phyloP scores from a whole-genome alignment of 2,113 vertebrate genomes.

The Siphamia tubifer region DNA sequence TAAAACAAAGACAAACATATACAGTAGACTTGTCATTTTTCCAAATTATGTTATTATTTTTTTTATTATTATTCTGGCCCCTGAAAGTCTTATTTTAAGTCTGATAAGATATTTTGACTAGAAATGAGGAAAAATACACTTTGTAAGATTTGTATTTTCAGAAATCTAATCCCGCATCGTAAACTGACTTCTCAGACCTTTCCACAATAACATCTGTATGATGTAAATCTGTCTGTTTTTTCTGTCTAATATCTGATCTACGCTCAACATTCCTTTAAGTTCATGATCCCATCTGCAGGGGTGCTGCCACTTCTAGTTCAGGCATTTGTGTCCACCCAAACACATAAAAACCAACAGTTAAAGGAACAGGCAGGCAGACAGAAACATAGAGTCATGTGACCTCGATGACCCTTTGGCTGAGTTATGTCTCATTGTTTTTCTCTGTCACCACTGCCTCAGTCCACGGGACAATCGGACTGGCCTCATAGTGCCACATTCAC shows the following conservation, averaged over 20 bases:
- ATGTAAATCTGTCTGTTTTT: background rate
- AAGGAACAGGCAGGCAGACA: background rate
- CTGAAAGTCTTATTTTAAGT: too few relatives aligned
- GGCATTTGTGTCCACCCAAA: background rate
- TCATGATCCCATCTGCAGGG: background rate
- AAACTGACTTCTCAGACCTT: background rate
- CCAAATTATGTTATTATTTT: too few relatives aligned
- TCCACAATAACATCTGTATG: too few relatives aligned
- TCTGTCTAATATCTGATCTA: background rate
- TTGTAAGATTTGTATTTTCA: too few relatives aligned
- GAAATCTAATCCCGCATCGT: background rate
- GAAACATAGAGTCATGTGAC: constrained; percentile 31
- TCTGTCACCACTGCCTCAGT: constrained; percentile 26
- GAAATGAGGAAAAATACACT: too few relatives aligned
- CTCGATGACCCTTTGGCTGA: constrained; percentile 39
- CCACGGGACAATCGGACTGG: constrained; percentile 31
- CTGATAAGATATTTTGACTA: too few relatives aligned
- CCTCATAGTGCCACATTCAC: constrained; percentile 65
- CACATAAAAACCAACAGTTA: background rate
- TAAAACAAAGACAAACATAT: too few relatives aligned
- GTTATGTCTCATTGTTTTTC: constrained; percentile 46
- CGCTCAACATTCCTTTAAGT: background rate
- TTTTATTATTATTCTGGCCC: too few relatives aligned
- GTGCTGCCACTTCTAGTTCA: constrained; percentile 3
- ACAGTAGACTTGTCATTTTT: too few relatives aligned